Evolutionary conservation across 2,888 invertebrate species (phyloP), one percentile per base, ranked within the genome.

Genomic region (Pheosia tremula): DNA sequence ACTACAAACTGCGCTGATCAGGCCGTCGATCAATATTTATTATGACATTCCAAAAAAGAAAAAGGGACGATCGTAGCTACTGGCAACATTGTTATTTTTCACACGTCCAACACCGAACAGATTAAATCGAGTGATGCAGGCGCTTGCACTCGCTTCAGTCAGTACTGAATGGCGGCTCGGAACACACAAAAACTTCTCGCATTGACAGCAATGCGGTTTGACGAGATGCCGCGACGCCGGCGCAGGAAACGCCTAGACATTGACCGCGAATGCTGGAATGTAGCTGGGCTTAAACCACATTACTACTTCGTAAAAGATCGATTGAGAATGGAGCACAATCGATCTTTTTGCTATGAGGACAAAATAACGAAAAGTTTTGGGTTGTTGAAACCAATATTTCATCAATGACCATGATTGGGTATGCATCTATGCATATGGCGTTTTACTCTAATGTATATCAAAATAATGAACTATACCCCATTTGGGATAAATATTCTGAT

Each of bases 101-200:
- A 1, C 50, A 24, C 24, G n/a, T n/a, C n/a, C 47, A 43, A 49
- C 50, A 24, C 8, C 8, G 50, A 50, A 5, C n/a, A 13, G 11
- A 47, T 47, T 47, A 47, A 47, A 24, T 24, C 24, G 2, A 24
- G 24, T n/a, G n/a, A 13, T 24, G 50, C 50, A 50, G 50, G 50
- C 24, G 50, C 24, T 24, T 50, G 50, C 24, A 24, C 24, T 8
- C 50, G 50, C n/a, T n/a, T 49, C 50, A n/a, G 47, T n/a, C n/a
- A 11, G 47, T 47, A 5, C 60, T 70, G 68, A 75, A 74, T 72
- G 68, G 64, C 56, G 60, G n/a, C 11, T 53, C 11, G 24, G 36
- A 47, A 56, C 60, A 57, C 37, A 61, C 60, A 67, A 74, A 72
- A 74, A 68, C 56, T 59, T 49, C 49, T 50, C 50, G 50, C 53